A percentile compares a stretch with the other conserved stretches of the same genome.
These are phyloP conservation scores for Siphamia tubifer DNA, from an alignment of 2,113 vertebrate species.

Conservation along the genomic window DNA sequence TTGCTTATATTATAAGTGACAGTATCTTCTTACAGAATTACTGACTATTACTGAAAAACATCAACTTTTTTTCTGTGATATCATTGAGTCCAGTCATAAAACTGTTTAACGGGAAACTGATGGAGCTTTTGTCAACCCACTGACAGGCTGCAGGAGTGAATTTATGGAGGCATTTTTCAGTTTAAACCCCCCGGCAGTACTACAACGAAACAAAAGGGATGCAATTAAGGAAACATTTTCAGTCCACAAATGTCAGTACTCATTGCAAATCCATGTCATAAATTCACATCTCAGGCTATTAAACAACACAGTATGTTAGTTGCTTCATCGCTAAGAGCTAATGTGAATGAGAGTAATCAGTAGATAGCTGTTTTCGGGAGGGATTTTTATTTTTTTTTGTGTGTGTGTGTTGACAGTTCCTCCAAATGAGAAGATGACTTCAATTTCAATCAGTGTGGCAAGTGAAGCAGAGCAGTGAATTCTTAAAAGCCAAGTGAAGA, in stretches of 20 bases:
- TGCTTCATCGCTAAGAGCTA: conserved; percentile 43
- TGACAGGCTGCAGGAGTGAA: background rate
- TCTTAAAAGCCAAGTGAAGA: conserved; percentile 29
- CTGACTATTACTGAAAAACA: too few species aligned
- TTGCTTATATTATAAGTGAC: background rate
- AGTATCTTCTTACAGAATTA: background rate
- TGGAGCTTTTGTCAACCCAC: background rate
- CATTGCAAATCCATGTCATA: conserved; percentile 4
- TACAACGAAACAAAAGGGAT: conserved; percentile 33
- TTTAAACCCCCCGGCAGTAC: conserved; percentile 13
- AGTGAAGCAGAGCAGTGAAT: conserved; percentile 25
- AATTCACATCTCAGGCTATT: conserved; percentile 32
- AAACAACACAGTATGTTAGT: conserved; percentile 44
- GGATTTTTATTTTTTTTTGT: too few species aligned
- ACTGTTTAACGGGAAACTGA: conserved; percentile 3
- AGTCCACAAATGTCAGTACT: conserved; percentile 33
- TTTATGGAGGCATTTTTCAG: conserved; percentile 11
- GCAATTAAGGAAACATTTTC: conserved; percentile 29
- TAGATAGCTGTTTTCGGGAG: conserved; percentile 5
- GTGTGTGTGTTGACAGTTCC: conserved; percentile 41
- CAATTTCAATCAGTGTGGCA: conserved; percentile 45
- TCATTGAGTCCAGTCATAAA: conserved; percentile 1
- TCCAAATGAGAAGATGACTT: conserved; percentile 42
- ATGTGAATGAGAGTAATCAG: conserved; percentile 49
- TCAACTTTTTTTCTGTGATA: conserved; percentile 5